Percentiles rank a stretch among this genome's conserved stretches.
Evolutionary conservation across 2,888 invertebrate species (phyloP).

Genomic region (Coelopa pilipes): DNA sequence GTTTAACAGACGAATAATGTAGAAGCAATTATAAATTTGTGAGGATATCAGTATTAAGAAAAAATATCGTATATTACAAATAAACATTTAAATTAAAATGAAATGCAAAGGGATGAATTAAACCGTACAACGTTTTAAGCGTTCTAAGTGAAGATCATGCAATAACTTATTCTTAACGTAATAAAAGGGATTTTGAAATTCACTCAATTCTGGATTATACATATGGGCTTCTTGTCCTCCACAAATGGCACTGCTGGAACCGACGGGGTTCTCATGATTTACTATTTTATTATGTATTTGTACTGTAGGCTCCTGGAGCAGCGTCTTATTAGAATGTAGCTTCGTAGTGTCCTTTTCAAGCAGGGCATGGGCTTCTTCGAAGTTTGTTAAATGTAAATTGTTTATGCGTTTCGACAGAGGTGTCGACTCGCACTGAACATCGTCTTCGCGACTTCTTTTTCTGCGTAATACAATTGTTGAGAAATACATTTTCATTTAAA

Average conservation of each 20-base stretch:
- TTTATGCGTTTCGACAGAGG: constrained; percentile 91
- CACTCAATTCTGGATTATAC: constrained; percentile 82
- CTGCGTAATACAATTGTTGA: constrained; percentile 68
- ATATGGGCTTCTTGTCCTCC: constrained; percentile 47
- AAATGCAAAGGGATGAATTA: constrained; percentile 31
- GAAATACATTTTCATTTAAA: constrained; percentile 13
- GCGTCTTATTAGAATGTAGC: constrained; percentile 47
- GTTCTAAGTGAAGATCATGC: constrained; percentile 84
- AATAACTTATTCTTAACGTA: constrained; percentile 86
- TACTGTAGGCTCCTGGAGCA: constrained; percentile 36
- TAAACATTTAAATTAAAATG: background rate
- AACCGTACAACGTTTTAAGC: constrained; percentile 72
- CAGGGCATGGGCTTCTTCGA: constrained; percentile 40
- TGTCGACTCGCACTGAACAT: constrained; percentile 78
- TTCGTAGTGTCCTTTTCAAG: constrained; percentile 27
- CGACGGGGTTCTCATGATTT: constrained; percentile 43
- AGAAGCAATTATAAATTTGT: too few relatives aligned
- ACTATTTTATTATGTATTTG: constrained; percentile 49
- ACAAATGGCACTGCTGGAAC: constrained; percentile 35
- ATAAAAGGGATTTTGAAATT: constrained; percentile 85
- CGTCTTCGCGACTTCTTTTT: constrained; percentile 82
- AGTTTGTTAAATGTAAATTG: constrained; percentile 79
- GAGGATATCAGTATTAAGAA: too few relatives aligned
- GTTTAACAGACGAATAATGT: too few relatives aligned
- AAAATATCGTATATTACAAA: background rate